Conservation (phyloP, 1,140 invertebrate genomes). For the Bicyclus anynana region DNA sequence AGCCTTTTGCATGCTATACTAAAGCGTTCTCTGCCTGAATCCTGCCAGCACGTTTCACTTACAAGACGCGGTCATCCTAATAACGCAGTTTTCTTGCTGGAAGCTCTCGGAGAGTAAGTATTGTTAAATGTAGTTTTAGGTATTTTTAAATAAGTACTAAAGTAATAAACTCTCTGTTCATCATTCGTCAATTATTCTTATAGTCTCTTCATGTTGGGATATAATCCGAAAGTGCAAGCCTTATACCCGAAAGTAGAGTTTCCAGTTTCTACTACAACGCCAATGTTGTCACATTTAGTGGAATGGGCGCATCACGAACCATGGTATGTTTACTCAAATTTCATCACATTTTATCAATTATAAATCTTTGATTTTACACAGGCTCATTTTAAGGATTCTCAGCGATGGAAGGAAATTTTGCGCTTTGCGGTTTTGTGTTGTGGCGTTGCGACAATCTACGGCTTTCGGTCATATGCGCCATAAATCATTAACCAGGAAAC, state of each 20-base stretch:
- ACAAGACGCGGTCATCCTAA: conserved; percentile 87
- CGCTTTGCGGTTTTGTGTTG: too few relatives aligned
- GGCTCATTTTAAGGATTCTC: too few relatives aligned
- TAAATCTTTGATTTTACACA: too few relatives aligned
- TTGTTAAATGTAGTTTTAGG: background rate
- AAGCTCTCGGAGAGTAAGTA: conserved; percentile 83
- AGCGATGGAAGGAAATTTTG: too few relatives aligned
- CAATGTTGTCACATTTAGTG: background rate
- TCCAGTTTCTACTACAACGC: background rate
- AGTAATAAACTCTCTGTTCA: too few relatives aligned
- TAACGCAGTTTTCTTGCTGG: conserved; percentile 83
- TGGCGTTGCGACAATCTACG: too few relatives aligned
- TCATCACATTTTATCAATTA: too few relatives aligned
- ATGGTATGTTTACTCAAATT: background rate
- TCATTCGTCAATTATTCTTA: too few relatives aligned
- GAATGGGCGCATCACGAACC: background rate
- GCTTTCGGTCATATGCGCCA: too few relatives aligned
- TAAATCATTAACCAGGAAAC: too few relatives aligned
- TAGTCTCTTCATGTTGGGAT: conserved; percentile 82
- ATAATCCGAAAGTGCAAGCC: conserved; percentile 79
- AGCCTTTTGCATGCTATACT: conserved; percentile 86
- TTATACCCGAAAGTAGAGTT: conserved; percentile 81
- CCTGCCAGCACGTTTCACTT: conserved; percentile 83
- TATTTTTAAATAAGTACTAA: too few relatives aligned
- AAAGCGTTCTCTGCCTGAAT: conserved; percentile 80